Conservation (phyloP, 2,113 vertebrate species). For the Lamprologus speciosus region DNA sequence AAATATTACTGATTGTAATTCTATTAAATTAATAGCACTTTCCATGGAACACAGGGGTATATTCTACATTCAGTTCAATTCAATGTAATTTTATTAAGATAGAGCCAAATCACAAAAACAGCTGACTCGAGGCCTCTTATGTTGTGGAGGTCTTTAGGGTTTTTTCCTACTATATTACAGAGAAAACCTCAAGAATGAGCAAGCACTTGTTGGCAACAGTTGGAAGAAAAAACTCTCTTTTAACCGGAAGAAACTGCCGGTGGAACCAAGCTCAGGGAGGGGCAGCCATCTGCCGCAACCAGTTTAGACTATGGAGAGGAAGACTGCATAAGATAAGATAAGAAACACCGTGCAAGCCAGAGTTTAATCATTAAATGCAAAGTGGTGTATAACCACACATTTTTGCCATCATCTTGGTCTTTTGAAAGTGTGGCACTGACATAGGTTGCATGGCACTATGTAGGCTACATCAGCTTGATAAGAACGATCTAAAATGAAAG, state of each 20-base stretch:
- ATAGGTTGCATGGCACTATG: background rate
- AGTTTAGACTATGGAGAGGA: background rate
- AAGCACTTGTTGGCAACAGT: background rate
- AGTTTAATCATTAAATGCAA: background rate
- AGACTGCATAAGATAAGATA: background rate
- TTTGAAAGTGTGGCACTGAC: background rate
- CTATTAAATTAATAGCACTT: background rate
- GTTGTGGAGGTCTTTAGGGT: background rate
- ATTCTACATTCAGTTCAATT: background rate
- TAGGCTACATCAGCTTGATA: background rate
- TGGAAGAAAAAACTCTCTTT: background rate
- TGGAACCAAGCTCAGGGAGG: background rate
- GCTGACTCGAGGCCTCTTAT: background rate
- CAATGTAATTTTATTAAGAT: background rate
- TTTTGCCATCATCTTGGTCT: background rate
- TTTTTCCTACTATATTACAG: background rate
- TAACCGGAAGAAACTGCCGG: rapidly evolving
- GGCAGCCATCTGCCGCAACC: background rate
- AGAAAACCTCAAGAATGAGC: background rate
- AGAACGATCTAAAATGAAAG: background rate
- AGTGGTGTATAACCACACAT: background rate
- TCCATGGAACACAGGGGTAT: rapidly evolving
- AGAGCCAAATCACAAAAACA: background rate
- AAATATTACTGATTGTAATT: background rate
- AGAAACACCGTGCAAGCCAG: background rate